Base-by-base conservation (phyloP, 2,797 vertebrate genomes). In the Lutjanus campechanus region DNA sequence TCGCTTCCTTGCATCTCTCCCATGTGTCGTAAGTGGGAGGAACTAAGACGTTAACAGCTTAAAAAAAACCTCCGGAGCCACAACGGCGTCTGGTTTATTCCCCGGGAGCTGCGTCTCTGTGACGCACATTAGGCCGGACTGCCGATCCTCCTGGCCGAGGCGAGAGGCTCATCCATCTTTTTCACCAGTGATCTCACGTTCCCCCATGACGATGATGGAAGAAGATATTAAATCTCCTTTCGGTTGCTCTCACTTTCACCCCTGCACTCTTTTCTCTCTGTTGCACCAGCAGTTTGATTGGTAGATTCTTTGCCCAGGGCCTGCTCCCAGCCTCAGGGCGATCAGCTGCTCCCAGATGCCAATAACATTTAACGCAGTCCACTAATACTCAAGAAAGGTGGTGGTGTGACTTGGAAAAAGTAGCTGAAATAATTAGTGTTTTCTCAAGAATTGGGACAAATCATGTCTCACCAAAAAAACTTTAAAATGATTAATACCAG, bases 181-280 rank as follows among this genome's bases (percentile, higher is more conserved):
- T 56, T 55, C 55, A 63, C 73, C 64, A 72, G 73, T 46, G 61
- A 81, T 79, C 72, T 74, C 59, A 51, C 73, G 55, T 79, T 79
- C 50, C 49, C 46, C 29, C 22, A 55, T 60, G 75, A 89, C 29
- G 55, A 51, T 68, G 70, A 83, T 73, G 56, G 76, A 88, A 75
- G 41, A 36, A 36, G 65, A 69, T 53, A 81, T 88, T 67, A 70
- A 75, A 83, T 79, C 79, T 86, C 62, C 73, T 79, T 58, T 68
- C 76, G 19, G 67, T 81, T 63, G 65, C 64, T 77, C 76, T 86
- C 83, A 87, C 85, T 88, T 85, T 90, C 88, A 89, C 83, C 86
- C 81, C 68, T 84, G 73, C 72, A 50, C 74, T 66, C 69, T 16
- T 50, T 46, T 55, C 50, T 78, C 66, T 87, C 17, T 69, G 47